Evolutionary conservation across 2,888 invertebrate genomes (phyloP).

Genomic region (Drosophila pseudotalamancana): DNA sequence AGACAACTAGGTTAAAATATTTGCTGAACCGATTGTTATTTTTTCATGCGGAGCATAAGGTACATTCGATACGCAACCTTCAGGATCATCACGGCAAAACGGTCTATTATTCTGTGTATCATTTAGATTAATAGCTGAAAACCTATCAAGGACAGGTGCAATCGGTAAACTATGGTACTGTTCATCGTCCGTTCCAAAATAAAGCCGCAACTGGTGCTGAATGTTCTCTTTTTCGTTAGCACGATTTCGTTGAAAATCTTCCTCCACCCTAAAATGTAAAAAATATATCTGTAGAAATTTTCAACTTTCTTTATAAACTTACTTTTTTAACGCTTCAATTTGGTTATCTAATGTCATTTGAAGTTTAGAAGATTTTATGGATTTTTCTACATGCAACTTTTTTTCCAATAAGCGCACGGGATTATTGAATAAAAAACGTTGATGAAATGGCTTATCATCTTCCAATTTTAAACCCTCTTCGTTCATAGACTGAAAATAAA

Average conservation of each 20-base stretch:
- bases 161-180: slow-evolving; percentile 86
- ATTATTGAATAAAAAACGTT: slow-evolving; percentile 93
- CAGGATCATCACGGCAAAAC: slow-evolving; percentile 87
- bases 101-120: slow-evolving; percentile 53
- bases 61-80: slow-evolving; percentile 87
- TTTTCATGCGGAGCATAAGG: slow-evolving; percentile 22
- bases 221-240: slow-evolving; percentile 91
- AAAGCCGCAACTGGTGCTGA: slow-evolving; percentile 89
- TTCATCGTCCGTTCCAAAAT: slow-evolving; percentile 84
- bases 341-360: slow-evolving; percentile 91
- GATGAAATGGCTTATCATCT: slow-evolving; percentile 82
- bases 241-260: slow-evolving; percentile 93
- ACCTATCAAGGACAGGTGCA: slow-evolving; percentile 32
- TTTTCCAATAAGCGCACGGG: slow-evolving; percentile 93
- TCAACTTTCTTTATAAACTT: neutral
- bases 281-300: neutral
- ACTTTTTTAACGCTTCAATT: slow-evolving; percentile 91
- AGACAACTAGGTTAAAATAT: slow-evolving; percentile 22
- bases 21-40: slow-evolving; percentile 8
- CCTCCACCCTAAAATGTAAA: slow-evolving; percentile 87
- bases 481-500: slow-evolving; percentile 17
- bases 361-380: slow-evolving; percentile 90
- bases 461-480: slow-evolving; percentile 28
- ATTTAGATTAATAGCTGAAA: slow-evolving; percentile 34
- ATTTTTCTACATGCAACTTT: slow-evolving; percentile 89